Conservation (phyloP, 2,797 vertebrate species). For the Dendrocincla fuliginosa region DNA sequence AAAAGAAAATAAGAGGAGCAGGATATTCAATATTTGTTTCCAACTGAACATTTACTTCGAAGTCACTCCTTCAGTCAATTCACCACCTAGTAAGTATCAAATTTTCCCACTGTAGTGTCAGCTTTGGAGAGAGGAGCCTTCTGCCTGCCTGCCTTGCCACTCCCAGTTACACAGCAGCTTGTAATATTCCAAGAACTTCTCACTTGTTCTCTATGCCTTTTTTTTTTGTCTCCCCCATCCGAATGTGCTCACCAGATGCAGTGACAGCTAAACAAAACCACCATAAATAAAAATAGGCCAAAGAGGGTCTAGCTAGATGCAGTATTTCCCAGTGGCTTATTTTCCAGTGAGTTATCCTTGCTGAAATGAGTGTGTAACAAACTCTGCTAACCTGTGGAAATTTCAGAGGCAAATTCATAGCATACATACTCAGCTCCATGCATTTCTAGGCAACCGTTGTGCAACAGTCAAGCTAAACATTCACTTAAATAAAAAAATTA, state of each 20-base stretch:
- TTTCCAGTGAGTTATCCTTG: constrained; percentile 10
- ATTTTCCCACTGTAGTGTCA: constrained; percentile 35
- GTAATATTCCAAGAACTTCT: constrained; percentile 66
- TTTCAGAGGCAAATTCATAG: constrained; percentile 32
- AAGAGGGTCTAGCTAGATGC: constrained; percentile 11
- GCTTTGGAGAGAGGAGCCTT: background rate
- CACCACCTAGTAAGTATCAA: background rate
- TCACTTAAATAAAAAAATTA: background rate
- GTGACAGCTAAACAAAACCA: background rate
- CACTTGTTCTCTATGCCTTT: background rate
- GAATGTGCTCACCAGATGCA: constrained; percentile 56
- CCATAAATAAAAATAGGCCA: background rate
- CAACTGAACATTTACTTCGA: background rate
- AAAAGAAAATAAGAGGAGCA: background rate
- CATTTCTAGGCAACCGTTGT: background rate
- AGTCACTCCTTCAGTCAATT: background rate
- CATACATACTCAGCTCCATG: background rate
- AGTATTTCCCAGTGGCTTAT: background rate
- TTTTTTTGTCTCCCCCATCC: background rate
- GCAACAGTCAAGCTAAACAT: background rate
- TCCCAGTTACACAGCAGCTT: constrained; percentile 37
- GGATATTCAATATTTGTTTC: background rate
- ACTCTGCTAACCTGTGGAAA: background rate
- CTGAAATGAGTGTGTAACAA: background rate
- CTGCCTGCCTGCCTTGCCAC: constrained; percentile 6